Conservation (phyloP, 2,797 vertebrate species). For the Micropoecilia bifurca region DNA sequence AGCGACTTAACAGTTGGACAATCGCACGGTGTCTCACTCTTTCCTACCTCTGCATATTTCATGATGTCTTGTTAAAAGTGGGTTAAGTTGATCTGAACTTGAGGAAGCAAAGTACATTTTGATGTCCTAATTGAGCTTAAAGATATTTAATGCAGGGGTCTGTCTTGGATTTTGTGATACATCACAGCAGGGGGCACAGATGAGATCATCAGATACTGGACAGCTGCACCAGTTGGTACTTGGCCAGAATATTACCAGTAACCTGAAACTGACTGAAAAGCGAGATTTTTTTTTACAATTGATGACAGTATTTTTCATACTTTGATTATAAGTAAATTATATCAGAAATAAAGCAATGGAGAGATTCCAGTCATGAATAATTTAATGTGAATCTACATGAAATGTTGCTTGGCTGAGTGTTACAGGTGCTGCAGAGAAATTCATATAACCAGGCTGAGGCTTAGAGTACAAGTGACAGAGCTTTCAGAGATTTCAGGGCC, state of each 20-base stretch:
- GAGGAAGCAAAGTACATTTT: background rate
- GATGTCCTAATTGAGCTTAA: background rate
- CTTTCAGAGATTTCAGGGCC: constrained; percentile 18
- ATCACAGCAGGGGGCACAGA: background rate
- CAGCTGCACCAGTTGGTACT: background rate
- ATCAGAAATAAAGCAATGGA: background rate
- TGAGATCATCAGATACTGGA: background rate
- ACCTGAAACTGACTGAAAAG: background rate
- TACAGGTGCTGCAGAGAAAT: constrained; percentile 20
- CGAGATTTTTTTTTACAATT: background rate
- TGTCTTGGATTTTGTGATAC: background rate
- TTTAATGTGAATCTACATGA: background rate
- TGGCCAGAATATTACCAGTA: background rate
- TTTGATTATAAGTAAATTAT: constrained; percentile 12
- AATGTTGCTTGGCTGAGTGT: background rate
- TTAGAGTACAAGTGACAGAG: constrained; percentile 28
- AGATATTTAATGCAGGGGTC: background rate
- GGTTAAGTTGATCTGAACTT: background rate
- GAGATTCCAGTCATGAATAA: background rate
- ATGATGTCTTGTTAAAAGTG: background rate
- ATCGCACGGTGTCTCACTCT: background rate
- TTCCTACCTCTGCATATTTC: background rate
- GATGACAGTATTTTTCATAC: background rate
- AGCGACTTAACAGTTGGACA: no score
- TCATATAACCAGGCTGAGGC: constrained; percentile 17